These are phyloP conservation scores for Caenorhabditis elegans DNA, from an alignment of 1,140 invertebrate genomes.

Conservation along the genomic window DNA sequence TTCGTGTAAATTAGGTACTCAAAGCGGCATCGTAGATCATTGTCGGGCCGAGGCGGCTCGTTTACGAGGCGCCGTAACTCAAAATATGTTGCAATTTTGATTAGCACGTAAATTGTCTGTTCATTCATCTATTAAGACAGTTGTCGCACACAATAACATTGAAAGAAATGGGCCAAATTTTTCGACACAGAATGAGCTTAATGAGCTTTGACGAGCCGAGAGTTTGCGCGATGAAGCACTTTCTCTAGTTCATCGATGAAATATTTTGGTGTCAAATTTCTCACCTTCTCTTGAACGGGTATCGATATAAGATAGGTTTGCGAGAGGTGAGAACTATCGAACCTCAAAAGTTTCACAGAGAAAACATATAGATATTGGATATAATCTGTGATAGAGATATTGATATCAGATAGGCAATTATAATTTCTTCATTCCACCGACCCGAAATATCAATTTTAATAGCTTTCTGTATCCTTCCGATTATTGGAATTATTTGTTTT, in stretches of 20 bases:
- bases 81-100: conserved; percentile 23
- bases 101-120: conserved; percentile 19
- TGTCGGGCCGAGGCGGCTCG: neutral
- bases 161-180: conserved; percentile 1
- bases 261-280: neutral
- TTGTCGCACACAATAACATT: conserved; percentile 25
- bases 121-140: neutral
- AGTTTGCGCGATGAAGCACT: neutral
- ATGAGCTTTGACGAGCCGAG: neutral
- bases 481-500: neutral
- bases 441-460: neutral
- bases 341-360: neutral
- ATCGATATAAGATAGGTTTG: neutral
- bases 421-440: neutral
- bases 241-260: neutral
- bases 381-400: neutral
- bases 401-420: neutral
- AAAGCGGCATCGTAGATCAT: conserved; percentile 19
- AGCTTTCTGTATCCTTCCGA: neutral
- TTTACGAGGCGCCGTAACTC: conserved; percentile 8
- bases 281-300: neutral
- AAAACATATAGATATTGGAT: neutral
- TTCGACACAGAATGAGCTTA: neutral
- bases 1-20: conserved; percentile 24
- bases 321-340: neutral